A percentile compares a stretch with the other conserved stretches of the same genome.
Evolutionary conservation across 2,113 vertebrate species (phyloP).

Genomic region (Odobenus rosmarus): DNA sequence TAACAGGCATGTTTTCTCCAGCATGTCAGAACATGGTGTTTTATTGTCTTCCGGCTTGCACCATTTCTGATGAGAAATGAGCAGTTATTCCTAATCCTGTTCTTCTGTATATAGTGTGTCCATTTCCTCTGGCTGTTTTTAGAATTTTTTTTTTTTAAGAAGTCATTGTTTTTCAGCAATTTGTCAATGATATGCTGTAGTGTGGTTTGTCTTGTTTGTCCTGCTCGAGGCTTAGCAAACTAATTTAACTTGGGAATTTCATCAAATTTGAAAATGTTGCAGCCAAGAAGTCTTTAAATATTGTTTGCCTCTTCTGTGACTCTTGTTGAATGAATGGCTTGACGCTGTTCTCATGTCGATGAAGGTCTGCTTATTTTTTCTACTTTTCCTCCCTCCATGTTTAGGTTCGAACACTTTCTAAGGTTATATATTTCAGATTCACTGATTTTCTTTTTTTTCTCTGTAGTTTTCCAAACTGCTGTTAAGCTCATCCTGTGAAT

Average conservation of each 20-base stretch:
- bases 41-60: too few species aligned
- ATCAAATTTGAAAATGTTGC: background rate
- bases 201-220: background rate
- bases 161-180: background rate
- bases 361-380: background rate
- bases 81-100: rapidly evolving
- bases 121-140: background rate
- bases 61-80: background rate
- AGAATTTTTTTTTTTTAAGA: too few species aligned
- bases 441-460: background rate
- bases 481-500: background rate
- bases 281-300: background rate
- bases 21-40: rapidly evolving
- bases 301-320: background rate
- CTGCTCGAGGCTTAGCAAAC: background rate
- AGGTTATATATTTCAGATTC: background rate
- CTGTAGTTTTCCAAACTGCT: background rate
- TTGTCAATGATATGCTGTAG: background rate
- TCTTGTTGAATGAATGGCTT: rapidly evolving
- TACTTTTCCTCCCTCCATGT: too few species aligned
- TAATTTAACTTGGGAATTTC: background rate
- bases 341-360: background rate
- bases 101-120: background rate
- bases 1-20: background rate
- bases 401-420: background rate